Base-by-base conservation (phyloP, 2,797 vertebrate genomes). In the Emydoidea blandingii region DNA sequence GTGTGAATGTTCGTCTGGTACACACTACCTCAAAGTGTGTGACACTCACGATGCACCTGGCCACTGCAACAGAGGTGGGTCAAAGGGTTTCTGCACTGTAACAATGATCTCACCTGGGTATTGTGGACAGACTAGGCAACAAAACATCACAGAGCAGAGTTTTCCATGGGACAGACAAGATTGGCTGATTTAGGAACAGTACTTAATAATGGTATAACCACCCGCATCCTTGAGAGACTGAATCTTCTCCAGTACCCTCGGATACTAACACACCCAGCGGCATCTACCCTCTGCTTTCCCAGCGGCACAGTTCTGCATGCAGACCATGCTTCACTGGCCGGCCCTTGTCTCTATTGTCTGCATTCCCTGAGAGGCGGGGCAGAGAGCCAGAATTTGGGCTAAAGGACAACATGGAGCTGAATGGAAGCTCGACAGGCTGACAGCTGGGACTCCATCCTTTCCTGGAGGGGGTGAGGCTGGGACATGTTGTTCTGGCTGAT, bases 101-200 rank as follows among this genome's bases (percentile, higher is more conserved):
- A 87, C 80, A 79, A 89, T 18, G 27, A 65, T 87, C 94, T 96
- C 74, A 94, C 96, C 87, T 96, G 91, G 8, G 9, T 89, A 47
- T 80, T 72, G 80, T 94, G 62, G 89, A 83, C 88, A 94, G 50
- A 92, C 94, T 96, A 92, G 93, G 93, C 94, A 68, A 89, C 96
- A 95, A 94, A 97, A 94, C 87, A 96, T 96, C 2, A 1, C 85
- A 65, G 94, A 94, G 94, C 93, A 95, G 92, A 50, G 96, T 93
- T 83, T 29, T 44, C 53, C 90, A 44, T 3, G 68, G n/a, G 76
- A 94, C 86, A 49, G 94, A 74, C 76, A 92, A 81, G 27, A 23
- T 84, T 92, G 80, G 62, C 76, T 81, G 81, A 92, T 89, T 49
- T 86, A 94, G 52, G 91, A 74, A 72, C n/a, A 86, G 76, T 79